A percentile compares a stretch with the other conserved stretches of the same genome.
Conservation (phyloP, 2,113 vertebrate species). For the Muntiacus reevesi region DNA sequence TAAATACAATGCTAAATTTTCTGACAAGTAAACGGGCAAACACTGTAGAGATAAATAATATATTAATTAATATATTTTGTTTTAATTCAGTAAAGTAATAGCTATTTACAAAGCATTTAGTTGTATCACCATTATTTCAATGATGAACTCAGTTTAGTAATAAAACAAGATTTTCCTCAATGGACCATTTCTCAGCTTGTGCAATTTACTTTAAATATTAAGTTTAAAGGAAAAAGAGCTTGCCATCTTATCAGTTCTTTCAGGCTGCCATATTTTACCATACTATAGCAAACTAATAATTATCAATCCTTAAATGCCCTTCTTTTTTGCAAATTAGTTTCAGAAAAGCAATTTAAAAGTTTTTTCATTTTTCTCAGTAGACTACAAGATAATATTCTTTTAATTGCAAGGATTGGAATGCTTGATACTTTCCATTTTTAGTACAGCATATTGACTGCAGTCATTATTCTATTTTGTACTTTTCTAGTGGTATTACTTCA, state of each 20-base stretch:
- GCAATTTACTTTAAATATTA: constrained; percentile 33
- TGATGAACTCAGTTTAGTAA: neutral
- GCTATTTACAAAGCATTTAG: neutral
- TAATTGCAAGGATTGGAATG: neutral
- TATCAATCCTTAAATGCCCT: constrained; percentile 40
- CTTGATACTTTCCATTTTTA: neutral
- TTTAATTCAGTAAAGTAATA: neutral
- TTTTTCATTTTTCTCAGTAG: neutral
- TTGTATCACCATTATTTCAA: constrained; percentile 10
- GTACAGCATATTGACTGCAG: neutral
- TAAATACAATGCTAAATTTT: constrained; percentile 5
- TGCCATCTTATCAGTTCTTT: neutral
- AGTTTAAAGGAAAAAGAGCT: neutral
- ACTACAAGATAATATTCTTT: constrained; percentile 22
- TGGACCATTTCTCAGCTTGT: neutral
- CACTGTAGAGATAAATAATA: neutral
- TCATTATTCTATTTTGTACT: neutral
- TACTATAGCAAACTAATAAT: constrained; percentile 59
- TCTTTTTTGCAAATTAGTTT: constrained; percentile 57
- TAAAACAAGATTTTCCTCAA: constrained; percentile 22
- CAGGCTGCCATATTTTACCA: constrained; percentile 25
- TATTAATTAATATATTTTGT: constrained; percentile 11
- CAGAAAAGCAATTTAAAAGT: constrained; percentile 59
- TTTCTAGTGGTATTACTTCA: neutral
- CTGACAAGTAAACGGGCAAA: neutral